phyloP scores from a whole-genome alignment of 2,797 vertebrate species.

The Darevskia mixta region DNA sequence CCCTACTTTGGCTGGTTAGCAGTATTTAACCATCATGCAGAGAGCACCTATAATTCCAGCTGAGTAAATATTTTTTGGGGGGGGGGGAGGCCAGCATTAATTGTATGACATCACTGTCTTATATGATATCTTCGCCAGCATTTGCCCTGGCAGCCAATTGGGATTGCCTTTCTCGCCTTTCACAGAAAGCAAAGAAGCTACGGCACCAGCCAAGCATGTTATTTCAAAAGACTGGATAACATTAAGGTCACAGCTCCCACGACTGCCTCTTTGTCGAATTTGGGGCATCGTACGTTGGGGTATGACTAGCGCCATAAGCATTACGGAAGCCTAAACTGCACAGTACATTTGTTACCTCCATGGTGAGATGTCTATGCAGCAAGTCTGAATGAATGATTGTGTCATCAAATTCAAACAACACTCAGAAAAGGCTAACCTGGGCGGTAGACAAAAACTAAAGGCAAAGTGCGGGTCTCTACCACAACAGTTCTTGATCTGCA shows the following conservation, averaged over 20 bases:
- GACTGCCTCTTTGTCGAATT: not conserved
- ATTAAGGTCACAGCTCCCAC: no score
- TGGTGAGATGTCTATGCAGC: not conserved
- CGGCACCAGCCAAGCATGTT: not conserved
- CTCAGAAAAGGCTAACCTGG: conserved; percentile 3
- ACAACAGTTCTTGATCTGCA: not conserved
- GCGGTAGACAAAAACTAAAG: conserved; percentile 12
- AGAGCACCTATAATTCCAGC: not conserved
- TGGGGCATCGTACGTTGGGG: not conserved
- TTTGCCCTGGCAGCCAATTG: not conserved
- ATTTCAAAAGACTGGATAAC: not conserved
- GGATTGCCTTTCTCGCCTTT: not conserved
- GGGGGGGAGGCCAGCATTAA: not conserved
- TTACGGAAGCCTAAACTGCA: not conserved
- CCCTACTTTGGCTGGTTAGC: not conserved
- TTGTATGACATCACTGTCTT: not conserved
- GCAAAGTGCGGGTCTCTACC: not conserved
- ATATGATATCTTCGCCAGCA: not conserved
- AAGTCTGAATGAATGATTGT: not conserved
- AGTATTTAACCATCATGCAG: not conserved
- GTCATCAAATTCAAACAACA: not conserved
- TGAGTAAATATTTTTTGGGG: not conserved
- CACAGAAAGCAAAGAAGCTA: not conserved
- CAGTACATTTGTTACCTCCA: not conserved
- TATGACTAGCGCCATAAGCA: not conserved